Conservation (phyloP, 2,797 vertebrate genomes). For the Crypturellus tataupa region DNA sequence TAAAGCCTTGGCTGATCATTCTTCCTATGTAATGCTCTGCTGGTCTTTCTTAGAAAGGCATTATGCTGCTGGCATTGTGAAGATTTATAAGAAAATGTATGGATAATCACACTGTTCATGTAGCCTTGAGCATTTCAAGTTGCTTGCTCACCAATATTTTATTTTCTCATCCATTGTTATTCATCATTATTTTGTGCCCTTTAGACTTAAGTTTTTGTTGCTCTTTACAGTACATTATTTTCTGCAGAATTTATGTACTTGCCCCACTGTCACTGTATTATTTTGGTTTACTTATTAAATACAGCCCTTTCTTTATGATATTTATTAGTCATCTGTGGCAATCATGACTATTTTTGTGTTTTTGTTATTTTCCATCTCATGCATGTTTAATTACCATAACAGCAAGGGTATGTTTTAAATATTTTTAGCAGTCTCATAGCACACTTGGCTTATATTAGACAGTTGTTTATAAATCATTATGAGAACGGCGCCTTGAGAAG, state of each 20-base stretch:
- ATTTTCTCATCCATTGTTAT: neutral
- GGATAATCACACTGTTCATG: neutral
- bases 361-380: constrained; percentile 17
- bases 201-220: neutral
- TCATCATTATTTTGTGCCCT: constrained; percentile 8
- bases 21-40: neutral
- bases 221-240: neutral
- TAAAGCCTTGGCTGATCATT: neutral
- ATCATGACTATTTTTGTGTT: neutral
- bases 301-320: neutral
- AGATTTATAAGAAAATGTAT: neutral
- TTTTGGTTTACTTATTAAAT: constrained; percentile 4
- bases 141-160: neutral
- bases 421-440: constrained; percentile 14
- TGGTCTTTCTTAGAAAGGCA: neutral
- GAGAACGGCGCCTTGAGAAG: neutral
- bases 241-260: neutral
- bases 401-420: constrained; percentile 25
- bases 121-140: constrained; percentile 10
- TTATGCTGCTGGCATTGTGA: neutral
- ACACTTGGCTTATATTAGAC: neutral
- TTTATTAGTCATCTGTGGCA: neutral
- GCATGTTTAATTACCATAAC: constrained; percentile 10
- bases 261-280: neutral
- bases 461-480: constrained; percentile 33